Evolutionary conservation across 92 coral and sea anemone genomes (phyloP).

Genomic region (Zoanthus gigantus): DNA sequence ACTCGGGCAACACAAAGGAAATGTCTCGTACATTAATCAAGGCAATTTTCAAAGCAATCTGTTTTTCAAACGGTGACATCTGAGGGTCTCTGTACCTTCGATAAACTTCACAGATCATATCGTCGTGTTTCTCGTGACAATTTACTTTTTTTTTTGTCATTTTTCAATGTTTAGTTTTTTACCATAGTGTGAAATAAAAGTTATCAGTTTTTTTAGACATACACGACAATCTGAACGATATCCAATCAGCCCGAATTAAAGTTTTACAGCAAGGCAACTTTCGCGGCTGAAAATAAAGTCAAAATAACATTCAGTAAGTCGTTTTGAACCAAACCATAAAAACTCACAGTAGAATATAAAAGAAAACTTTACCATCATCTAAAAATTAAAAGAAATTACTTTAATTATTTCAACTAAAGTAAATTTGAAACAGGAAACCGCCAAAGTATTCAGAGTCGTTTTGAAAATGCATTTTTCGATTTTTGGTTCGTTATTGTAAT

Average conservation of each 20-base stretch:
- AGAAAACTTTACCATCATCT: neutral
- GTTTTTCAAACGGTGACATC: constrained; percentile 1
- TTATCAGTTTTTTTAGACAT: neutral
- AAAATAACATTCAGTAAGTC: neutral
- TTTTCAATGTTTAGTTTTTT: neutral
- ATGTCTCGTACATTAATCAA: neutral
- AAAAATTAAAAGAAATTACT: neutral
- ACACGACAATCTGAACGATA: neutral
- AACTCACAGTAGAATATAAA: neutral
- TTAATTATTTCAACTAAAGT: neutral
- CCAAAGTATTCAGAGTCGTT: neutral
- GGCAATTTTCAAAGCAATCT: constrained; percentile 2
- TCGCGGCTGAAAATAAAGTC: neutral
- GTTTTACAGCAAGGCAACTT: neutral
- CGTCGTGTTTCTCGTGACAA: neutral
- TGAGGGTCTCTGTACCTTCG: too few species aligned
- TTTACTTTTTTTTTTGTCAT: neutral
- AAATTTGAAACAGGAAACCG: neutral
- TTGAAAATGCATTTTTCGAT: neutral
- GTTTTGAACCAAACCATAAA: neutral
- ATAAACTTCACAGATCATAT: neutral
- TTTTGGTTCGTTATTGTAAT: neutral
- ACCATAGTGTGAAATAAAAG: neutral
- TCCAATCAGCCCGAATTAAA: neutral
- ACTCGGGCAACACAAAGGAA: neutral